Evolutionary conservation across 2,797 vertebrate genomes (phyloP), one percentile per base, ranked within the genome.

Genomic region (Rachycentron canadum): DNA sequence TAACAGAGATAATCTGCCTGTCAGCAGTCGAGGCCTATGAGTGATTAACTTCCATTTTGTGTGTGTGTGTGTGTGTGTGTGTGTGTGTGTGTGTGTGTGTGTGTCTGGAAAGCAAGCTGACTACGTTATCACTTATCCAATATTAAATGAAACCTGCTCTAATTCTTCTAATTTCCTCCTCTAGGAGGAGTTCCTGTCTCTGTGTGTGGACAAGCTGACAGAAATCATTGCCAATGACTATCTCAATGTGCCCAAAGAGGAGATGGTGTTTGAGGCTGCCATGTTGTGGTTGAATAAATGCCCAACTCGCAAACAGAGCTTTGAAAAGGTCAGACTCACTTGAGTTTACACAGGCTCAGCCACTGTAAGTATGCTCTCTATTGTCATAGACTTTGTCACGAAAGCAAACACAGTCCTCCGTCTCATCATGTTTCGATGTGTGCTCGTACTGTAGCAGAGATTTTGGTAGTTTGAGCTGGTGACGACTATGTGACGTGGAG

Each of bases 161-260:
- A 14, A 23, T 1, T 4, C 12, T 32, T 59, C 9, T 3, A 52
- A 5, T 62, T 7, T 26, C 25, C 28, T 21, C 56, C 47, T 10
- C n/a, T 82, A 96, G 96, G 95, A 96, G 78, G 95, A 96, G 85
- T 96, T 96, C 50, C 87, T 95, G 26, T 95, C 96, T 21, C 90
- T 96, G 49, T 95, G 94, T 79, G 90, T 93, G 67, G 95, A 96
- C 91, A 96, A 96, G 77, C 93, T 96, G 73, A 95, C 93, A 0
- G 95, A 96, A 87, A 95, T 96, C 57, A 89, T 96, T 11, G 86
- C 92, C 69, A 96, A 94, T 23, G 96, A 96, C 82, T 83, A 92
- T 50, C 91, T 96, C 58, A 95, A 94, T 0, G 93, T 96, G 75
- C 84, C 91, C 40, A 91, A 94, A 78, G 96, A 96, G 88, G 96